These are phyloP conservation scores for Aleiodes sp. DNA, from an alignment of 1,140 invertebrate species.

Conservation along the genomic window DNA sequence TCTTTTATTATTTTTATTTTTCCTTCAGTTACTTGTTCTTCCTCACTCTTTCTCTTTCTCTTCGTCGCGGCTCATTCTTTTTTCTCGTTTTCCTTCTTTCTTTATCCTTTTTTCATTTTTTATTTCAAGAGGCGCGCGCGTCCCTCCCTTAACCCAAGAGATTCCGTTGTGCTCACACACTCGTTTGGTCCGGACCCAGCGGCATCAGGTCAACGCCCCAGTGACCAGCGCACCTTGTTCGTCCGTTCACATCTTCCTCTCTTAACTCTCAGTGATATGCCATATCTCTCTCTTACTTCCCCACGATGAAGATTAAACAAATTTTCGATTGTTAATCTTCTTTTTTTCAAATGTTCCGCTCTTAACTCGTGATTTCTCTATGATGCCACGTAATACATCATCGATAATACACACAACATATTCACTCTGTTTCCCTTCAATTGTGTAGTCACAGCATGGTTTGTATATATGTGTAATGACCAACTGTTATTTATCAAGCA, in stretches of 20 bases:
- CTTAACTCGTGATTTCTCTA: background rate
- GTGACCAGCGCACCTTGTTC: slow-evolving; percentile 57
- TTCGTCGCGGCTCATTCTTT: background rate
- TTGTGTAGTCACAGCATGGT: background rate
- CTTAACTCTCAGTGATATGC: background rate
- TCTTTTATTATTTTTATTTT: slow-evolving; percentile 7
- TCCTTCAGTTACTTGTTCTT: background rate
- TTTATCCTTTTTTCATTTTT: slow-evolving; percentile 18
- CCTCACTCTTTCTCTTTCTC: slow-evolving; percentile 7
- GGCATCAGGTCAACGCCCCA: slow-evolving; percentile 58
- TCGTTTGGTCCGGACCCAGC: slow-evolving; percentile 35
- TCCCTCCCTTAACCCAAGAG: slow-evolving; percentile 40
- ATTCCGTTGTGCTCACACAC: slow-evolving; percentile 53
- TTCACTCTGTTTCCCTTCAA: background rate
- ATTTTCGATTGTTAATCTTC: background rate
- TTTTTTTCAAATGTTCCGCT: background rate
- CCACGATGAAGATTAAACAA: background rate
- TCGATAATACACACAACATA: background rate
- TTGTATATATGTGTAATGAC: slow-evolving; percentile 15
- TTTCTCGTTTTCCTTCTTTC: slow-evolving; percentile 4
- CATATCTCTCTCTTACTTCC: slow-evolving; percentile 18
- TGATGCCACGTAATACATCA: background rate
- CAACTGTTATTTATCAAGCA: slow-evolving; percentile 30
- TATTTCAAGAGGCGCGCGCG: slow-evolving; percentile 8
- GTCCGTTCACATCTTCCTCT: slow-evolving; percentile 36